A percentile compares a stretch with the other conserved stretches of the same genome.
These are phyloP conservation scores for Carabus problematicus DNA, from an alignment of 2,888 invertebrate species.

Conservation along the genomic window DNA sequence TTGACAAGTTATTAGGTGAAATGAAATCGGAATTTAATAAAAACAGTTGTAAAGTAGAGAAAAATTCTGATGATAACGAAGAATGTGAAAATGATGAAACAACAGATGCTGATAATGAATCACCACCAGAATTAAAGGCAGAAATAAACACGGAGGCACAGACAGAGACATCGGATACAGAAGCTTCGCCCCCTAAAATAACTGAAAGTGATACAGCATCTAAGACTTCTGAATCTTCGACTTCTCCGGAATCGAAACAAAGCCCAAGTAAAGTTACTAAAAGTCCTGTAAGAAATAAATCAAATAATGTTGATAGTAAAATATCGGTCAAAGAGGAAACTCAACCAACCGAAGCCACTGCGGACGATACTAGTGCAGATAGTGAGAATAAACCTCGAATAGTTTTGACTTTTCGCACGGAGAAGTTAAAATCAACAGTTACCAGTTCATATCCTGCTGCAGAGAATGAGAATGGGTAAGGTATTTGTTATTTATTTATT, in stretches of 20 bases:
- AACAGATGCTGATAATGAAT: conserved; percentile 3
- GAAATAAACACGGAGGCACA: conserved; percentile 12
- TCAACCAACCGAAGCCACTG: conserved; percentile 14
- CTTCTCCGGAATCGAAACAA: conserved; percentile 19
- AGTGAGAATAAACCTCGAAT: conserved; percentile 64
- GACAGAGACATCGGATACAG: conserved; percentile 7
- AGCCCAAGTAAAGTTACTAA: not conserved
- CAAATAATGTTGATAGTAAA: conserved; percentile 19
- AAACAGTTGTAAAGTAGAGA: conserved; percentile 30
- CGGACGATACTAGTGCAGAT: conserved; percentile 18
- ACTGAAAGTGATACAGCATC: conserved; percentile 16
- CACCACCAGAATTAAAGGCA: conserved; percentile 9
- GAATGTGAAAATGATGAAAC: not conserved
- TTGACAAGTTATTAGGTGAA: conserved; percentile 55
- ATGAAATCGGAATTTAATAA: conserved; percentile 57
- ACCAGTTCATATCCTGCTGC: conserved; percentile 23
- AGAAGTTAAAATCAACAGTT: conserved; percentile 59
- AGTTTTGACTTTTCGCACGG: conserved; percentile 69
- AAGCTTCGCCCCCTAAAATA: conserved; percentile 23
- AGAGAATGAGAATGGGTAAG: conserved; percentile 4
- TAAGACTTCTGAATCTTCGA: conserved; percentile 9
- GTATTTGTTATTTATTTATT: conserved; percentile 16
- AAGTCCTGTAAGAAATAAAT: conserved; percentile 11
- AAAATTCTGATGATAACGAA: conserved; percentile 24
- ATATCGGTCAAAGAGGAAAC: conserved; percentile 23